Percentiles rank a stretch among this genome's conserved stretches.
phyloP scores from a whole-genome alignment of 2,113 vertebrate genomes.

The Falcunculus frontatus region DNA sequence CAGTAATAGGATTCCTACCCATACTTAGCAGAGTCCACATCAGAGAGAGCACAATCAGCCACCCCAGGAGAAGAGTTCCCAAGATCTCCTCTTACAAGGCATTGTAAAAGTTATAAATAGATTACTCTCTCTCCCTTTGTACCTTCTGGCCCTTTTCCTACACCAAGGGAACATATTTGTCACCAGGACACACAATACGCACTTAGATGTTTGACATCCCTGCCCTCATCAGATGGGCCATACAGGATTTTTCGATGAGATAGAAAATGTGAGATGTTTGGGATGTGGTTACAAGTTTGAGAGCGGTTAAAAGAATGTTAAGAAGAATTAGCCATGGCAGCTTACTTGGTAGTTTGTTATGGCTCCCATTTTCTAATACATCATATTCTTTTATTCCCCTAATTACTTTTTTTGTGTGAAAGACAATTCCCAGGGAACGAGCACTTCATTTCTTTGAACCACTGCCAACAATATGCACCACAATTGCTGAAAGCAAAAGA shows the following conservation, averaged over 20 bases:
- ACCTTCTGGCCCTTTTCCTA: conserved; percentile 44
- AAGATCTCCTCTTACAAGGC: conserved; percentile 77
- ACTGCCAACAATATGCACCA: conserved; percentile 55
- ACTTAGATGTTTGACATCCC: conserved; percentile 61
- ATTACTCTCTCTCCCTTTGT: conserved; percentile 62
- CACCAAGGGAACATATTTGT: conserved; percentile 64
- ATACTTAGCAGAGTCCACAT: conserved; percentile 55
- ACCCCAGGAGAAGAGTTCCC: conserved; percentile 73
- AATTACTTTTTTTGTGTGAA: conserved; percentile 59
- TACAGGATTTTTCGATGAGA: conserved; percentile 5
- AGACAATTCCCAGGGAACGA: conserved; percentile 67
- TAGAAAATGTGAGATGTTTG: conserved; percentile 24
- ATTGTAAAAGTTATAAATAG: conserved; percentile 68
- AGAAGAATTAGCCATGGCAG: conserved; percentile 57
- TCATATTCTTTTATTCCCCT: conserved; percentile 52
- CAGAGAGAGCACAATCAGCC: conserved; percentile 62
- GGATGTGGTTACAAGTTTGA: conserved; percentile 40
- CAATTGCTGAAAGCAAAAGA: conserved; percentile 56
- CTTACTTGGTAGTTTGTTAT: conserved; percentile 52
- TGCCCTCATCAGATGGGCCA: conserved; percentile 58
- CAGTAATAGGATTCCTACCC: conserved; percentile 61
- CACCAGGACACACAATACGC: conserved; percentile 64
- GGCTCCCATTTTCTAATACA: conserved; percentile 65
- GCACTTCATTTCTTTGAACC: conserved; percentile 63
- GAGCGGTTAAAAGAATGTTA: conserved; percentile 14